phyloP scores from a whole-genome alignment of 2,888 invertebrate genomes.

The Chloroclysta siterata region DNA sequence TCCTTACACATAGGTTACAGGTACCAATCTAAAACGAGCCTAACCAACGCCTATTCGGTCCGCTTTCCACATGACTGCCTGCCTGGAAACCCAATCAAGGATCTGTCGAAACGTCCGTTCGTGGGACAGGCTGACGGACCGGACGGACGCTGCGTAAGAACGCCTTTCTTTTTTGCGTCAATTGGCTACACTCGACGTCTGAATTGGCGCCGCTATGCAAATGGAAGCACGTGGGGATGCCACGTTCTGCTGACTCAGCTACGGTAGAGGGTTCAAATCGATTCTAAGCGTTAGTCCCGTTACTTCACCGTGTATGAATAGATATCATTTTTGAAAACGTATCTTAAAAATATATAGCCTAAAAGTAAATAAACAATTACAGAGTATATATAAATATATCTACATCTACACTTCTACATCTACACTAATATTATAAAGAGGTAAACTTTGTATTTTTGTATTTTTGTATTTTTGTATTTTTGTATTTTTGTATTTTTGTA shows the following conservation, averaged over 20 bases:
- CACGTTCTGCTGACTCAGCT: conserved; percentile 34
- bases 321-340: no score
- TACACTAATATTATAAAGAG: no score
- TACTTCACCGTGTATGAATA: no score
- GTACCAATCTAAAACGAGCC: no score
- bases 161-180: conserved; percentile 46
- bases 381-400: no score
- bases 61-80: conserved; percentile 39
- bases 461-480: no score
- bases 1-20: no score
- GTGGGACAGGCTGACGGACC: conserved; percentile 45
- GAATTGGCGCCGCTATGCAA: conserved; percentile 45
- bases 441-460: no score
- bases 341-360: no score
- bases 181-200: conserved; percentile 43
- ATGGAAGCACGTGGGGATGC: conserved; percentile 40
- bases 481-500: no score
- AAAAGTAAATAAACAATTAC: no score
- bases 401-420: no score
- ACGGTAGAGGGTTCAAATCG: conserved; percentile 16
- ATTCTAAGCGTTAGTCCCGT: background rate
- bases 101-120: conserved; percentile 67
- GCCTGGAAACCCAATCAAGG: conserved; percentile 67
- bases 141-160: conserved; percentile 43
- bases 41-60: conserved; percentile 8